Evolutionary conservation across 2,113 vertebrate genomes (phyloP).

Genomic region (Helogale parvula): DNA sequence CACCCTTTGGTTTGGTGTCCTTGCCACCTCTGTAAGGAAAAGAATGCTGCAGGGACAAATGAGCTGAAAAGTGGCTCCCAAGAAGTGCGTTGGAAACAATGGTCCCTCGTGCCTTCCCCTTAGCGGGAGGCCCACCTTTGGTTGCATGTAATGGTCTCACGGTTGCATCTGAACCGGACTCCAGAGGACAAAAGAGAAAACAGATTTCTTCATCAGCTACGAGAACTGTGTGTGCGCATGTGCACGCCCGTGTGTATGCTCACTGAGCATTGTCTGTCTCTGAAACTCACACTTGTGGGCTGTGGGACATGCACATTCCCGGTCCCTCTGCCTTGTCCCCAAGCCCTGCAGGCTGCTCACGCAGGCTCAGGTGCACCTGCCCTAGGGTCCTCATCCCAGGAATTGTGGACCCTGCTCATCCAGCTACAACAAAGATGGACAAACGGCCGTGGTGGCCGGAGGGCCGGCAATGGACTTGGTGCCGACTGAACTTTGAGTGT

Average conservation of each 20-base stretch:
- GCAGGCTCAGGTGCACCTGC: not conserved
- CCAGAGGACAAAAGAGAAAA: not conserved
- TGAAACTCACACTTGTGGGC: not conserved
- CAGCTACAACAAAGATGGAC: not conserved
- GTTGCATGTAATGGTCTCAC: rapidly evolving
- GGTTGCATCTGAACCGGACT: not conserved
- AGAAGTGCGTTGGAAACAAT: not conserved
- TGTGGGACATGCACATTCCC: not conserved
- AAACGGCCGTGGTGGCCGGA: conserved; percentile 4
- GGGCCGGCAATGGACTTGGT: conserved; percentile 80
- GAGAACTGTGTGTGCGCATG: not conserved
- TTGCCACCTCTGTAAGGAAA: not conserved
- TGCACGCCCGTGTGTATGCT: not conserved
- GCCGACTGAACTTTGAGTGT: conserved; percentile 81
- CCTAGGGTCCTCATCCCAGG: rapidly evolving
- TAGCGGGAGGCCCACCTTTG: not conserved
- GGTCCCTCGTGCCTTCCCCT: rapidly evolving
- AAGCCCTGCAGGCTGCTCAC: not conserved
- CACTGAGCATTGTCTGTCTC: not conserved
- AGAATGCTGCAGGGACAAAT: not conserved
- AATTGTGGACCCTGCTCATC: not conserved
- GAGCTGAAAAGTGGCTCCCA: not conserved
- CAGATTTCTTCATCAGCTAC: no score
- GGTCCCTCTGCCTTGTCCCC: no score
- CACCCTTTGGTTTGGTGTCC: not conserved